phyloP scores from a whole-genome alignment of 2,113 vertebrate genomes.

The Raja brachyura region DNA sequence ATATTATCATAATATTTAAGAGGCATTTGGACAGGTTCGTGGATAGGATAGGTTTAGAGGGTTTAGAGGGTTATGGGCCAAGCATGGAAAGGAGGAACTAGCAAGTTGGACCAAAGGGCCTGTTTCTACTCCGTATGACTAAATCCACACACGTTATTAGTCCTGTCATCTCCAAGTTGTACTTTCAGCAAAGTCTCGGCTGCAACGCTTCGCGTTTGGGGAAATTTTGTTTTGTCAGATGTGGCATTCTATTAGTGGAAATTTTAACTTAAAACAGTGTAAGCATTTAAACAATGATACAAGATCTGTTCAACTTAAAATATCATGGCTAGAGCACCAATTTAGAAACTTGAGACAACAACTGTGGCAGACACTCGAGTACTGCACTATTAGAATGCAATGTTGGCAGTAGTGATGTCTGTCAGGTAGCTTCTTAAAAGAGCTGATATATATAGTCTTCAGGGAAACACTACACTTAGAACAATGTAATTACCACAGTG shows the following conservation, averaged over 20 bases:
- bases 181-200: neutral
- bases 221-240: neutral
- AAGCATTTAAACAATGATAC: neutral
- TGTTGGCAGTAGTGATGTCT: too few species aligned
- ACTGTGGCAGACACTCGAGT: neutral
- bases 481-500: neutral
- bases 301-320: neutral
- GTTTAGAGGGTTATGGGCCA: too few species aligned
- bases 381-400: too few species aligned
- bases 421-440: neutral
- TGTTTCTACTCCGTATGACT: too few species aligned
- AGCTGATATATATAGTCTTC: neutral
- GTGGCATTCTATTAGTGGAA: neutral
- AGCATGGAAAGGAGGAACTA: too few species aligned
- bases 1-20: too few species aligned
- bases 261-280: neutral
- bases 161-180: neutral
- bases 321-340: neutral
- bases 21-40: too few species aligned
- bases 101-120: too few species aligned
- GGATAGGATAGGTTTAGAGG: too few species aligned
- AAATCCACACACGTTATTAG: neutral
- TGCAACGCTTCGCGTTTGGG: neutral
- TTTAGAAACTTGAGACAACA: neutral
- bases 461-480: neutral